A percentile compares a stretch with the other conserved stretches of the same genome.
Evolutionary conservation across 2,797 vertebrate genomes (phyloP).

Genomic region (Anguilla marmorata): DNA sequence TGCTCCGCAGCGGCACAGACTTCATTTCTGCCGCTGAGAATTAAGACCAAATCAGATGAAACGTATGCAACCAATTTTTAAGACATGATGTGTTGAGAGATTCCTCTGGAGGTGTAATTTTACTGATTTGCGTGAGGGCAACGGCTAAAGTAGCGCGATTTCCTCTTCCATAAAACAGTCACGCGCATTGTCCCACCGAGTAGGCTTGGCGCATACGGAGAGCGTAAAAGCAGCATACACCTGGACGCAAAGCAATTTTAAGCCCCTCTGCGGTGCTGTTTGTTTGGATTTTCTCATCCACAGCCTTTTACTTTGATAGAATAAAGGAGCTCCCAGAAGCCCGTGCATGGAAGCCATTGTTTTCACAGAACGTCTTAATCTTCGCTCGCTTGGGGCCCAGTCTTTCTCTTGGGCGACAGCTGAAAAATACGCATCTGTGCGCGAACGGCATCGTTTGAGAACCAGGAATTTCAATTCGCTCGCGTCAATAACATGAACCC

Average conservation of each 20-base stretch:
- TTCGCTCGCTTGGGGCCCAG: neutral
- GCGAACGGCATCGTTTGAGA: neutral
- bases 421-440: neutral
- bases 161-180: neutral
- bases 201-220: neutral
- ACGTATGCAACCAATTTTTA: neutral
- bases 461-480: neutral
- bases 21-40: neutral
- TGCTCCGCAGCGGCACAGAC: neutral
- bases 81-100: neutral
- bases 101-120: neutral
- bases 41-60: slow-evolving; percentile 10
- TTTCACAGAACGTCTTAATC: neutral
- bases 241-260: neutral
- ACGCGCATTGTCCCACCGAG: neutral
- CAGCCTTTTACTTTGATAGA: neutral
- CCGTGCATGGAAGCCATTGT: neutral
- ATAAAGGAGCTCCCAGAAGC: slow-evolving; percentile 6
- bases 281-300: neutral
- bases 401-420: neutral
- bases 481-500: neutral
- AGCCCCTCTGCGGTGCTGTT: neutral
- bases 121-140: neutral
- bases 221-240: neutral
- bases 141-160: neutral